A percentile compares a stretch with the other conserved stretches of the same genome.
Conservation (phyloP, 1,140 invertebrate genomes). For the Aphaenogaster floridana region DNA sequence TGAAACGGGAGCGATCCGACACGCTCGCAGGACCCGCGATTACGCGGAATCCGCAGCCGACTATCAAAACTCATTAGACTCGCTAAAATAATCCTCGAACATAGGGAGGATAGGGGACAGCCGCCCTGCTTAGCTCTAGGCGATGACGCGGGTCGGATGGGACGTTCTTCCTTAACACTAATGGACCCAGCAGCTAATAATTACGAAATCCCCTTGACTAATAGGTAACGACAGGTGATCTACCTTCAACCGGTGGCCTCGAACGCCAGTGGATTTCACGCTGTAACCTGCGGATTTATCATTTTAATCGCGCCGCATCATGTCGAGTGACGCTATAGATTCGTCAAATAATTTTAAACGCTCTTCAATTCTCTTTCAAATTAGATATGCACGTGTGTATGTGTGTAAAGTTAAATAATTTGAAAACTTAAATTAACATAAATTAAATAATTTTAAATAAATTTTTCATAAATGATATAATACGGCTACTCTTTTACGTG, state of each 20-base stretch:
- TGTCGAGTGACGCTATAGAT: not conserved
- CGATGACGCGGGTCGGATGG: conserved; percentile 13
- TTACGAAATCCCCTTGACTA: conserved; percentile 67
- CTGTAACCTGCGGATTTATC: conserved; percentile 7
- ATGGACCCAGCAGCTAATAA: conserved; percentile 59
- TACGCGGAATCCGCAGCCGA: not conserved
- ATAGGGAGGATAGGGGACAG: not conserved
- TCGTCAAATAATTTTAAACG: not conserved
- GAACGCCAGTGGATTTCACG: not conserved
- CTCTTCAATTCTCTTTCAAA: not conserved
- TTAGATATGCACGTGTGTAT: not conserved
- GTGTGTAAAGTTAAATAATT: not conserved
- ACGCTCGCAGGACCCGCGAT: conserved; percentile 26
- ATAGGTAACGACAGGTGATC: conserved; percentile 68
- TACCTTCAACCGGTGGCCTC: conserved; percentile 1
- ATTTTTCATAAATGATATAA: not conserved
- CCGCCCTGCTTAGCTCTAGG: conserved; percentile 39
- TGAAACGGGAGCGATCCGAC: not conserved
- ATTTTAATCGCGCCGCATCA: conserved; percentile 11
- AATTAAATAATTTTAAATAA: not conserved
- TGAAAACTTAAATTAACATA: not conserved
- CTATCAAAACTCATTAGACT: conserved; percentile 64
- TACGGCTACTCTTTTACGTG: not conserved
- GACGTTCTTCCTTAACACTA: conserved; percentile 65
- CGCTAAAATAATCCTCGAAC: conserved; percentile 29